Conservation (phyloP, 2,113 vertebrate species). For the Fulica atra region DNA sequence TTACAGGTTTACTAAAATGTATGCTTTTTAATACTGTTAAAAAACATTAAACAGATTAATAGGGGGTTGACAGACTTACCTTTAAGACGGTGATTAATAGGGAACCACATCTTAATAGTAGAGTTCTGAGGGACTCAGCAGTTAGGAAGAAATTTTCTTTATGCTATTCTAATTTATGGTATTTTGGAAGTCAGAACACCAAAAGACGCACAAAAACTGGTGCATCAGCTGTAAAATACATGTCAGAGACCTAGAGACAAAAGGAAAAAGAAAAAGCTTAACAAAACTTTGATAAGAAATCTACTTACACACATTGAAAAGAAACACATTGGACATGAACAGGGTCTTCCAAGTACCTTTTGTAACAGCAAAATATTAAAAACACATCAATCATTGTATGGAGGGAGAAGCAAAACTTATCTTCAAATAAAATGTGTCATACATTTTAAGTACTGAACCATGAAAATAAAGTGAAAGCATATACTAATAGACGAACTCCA, state of each 20-base stretch:
- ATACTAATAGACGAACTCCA: neutral
- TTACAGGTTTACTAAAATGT: neutral
- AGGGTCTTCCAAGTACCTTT: neutral
- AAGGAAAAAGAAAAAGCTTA: neutral
- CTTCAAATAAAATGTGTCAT: neutral
- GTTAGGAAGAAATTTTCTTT: neutral
- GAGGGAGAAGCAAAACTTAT: neutral
- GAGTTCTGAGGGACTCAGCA: neutral
- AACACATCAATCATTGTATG: neutral
- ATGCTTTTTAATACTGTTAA: neutral
- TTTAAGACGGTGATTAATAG: neutral
- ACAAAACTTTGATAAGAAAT: neutral
- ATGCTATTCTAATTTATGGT: neutral
- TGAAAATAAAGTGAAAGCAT: neutral
- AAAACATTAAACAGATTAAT: neutral
- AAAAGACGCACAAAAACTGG: neutral
- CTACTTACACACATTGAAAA: neutral
- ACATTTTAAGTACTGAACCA: neutral
- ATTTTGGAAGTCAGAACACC: neutral
- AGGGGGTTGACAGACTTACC: neutral
- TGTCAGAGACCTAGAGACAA: neutral
- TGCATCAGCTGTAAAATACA: neutral
- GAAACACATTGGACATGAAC: neutral
- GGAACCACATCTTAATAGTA: neutral
- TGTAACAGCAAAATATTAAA: rapidly evolving